phyloP scores from a whole-genome alignment of 1,140 invertebrate species.

The Platyura marginata region DNA sequence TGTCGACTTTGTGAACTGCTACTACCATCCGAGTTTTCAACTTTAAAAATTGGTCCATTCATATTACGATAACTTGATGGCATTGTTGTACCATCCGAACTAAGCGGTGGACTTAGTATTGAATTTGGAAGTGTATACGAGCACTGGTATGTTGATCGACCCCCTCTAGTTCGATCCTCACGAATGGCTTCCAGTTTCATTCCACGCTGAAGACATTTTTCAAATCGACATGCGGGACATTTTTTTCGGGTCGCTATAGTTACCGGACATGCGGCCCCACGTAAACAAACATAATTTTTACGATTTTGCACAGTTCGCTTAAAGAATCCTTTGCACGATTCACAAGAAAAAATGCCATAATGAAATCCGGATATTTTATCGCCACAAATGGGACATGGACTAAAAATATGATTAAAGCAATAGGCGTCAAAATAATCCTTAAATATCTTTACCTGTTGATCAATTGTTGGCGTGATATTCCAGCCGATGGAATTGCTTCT shows the following conservation, averaged over 20 bases:
- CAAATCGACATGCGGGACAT: constrained; percentile 91
- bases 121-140: constrained; percentile 62
- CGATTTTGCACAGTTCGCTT: constrained; percentile 95
- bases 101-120: constrained; percentile 24
- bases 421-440: constrained; percentile 3
- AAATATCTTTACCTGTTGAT: constrained; percentile 36
- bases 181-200: constrained; percentile 96
- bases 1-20: background rate
- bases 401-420: constrained; percentile 18
- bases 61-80: background rate
- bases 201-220: constrained; percentile 87
- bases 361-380: constrained; percentile 92
- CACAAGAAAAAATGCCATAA: constrained; percentile 93
- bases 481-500: constrained; percentile 30
- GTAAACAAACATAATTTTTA: constrained; percentile 88
- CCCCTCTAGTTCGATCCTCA: constrained; percentile 84
- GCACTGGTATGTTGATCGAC: constrained; percentile 88
- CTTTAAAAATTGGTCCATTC: background rate
- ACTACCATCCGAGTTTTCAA: background rate
- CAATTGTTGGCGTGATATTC: constrained; percentile 70
- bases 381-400: constrained; percentile 86
- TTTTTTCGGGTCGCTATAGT: constrained; percentile 87
- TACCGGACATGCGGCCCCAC: constrained; percentile 78
- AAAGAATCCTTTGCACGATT: constrained; percentile 96
- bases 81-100: background rate